Evolutionary conservation across 2,888 invertebrate genomes (phyloP), one percentile per base, ranked within the genome.

Genomic region (Tiliacea citrago): DNA sequence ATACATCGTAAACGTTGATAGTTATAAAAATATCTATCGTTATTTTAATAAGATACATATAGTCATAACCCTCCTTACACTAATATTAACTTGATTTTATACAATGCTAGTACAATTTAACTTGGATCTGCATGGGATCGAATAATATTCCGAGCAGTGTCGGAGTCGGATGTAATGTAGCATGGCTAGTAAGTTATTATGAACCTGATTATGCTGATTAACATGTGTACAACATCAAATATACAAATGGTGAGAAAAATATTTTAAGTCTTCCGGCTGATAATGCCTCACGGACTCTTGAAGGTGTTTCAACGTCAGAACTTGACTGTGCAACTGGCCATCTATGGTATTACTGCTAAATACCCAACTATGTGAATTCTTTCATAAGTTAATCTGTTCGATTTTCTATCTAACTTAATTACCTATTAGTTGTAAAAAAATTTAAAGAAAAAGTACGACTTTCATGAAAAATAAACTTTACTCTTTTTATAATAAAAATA

Each of bases 1-100:
- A 87, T 86, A 86, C 60, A 82, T 81, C 75, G 83, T 87, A 87
- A 85, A 85, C 82, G 81, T 85, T 75, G 79, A 84, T 81, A 81
- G 77, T 87, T 87, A 86, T 78, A 87, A 87, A 87, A 87, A 87
- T 87, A 87, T 87, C 74, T 86, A 84, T 87, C 81, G 78, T 86
- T 84, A 86, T 75, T 87, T 77, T 82, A 80, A 74, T 80, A 80
- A 85, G 77, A 85, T 81, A 79, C 83, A 76, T 78, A 85, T 47
- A 78, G 55, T 81, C 62, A 83, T 77, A 83, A 84, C 81, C 66
- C 79, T 77, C 84, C 85, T 81, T 86, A 86, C 55, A 66, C 74
- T 88, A 86, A 53, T 83, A 77, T 81, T 81, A 74, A 78, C 74
- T 79, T 74, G 73, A 83, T 78, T 79, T 83, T 76, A 79, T 77